Evolutionary conservation across 2,888 invertebrate genomes (phyloP).

Genomic region (Melolontha melolontha): DNA sequence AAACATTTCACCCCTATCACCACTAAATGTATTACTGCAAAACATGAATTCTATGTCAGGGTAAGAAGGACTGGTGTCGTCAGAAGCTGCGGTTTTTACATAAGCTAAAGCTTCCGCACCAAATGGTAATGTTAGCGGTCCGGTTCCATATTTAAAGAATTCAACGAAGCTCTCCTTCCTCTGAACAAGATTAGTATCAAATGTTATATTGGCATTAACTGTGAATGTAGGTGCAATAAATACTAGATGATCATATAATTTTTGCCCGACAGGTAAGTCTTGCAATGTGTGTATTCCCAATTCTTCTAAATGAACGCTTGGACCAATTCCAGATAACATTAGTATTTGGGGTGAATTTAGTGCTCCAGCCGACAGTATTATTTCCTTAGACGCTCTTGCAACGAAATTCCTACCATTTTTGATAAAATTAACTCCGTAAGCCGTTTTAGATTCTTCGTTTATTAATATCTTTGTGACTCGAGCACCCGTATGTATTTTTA

Average conservation of each 20-base stretch:
- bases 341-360: conserved; percentile 91
- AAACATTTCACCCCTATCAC: conserved; percentile 56
- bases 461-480: conserved; percentile 77
- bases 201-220: conserved; percentile 62
- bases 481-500: conserved; percentile 73
- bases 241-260: conserved; percentile 73
- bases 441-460: conserved; percentile 72
- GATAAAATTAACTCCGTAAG: conserved; percentile 77
- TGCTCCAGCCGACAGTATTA: conserved; percentile 87
- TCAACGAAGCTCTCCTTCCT: conserved; percentile 58
- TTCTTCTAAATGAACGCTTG: conserved; percentile 70
- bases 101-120: conserved; percentile 75
- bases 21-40: conserved; percentile 67
- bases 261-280: conserved; percentile 76
- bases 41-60: conserved; percentile 81
- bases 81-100: conserved; percentile 67
- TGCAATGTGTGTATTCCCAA: conserved; percentile 71
- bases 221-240: conserved; percentile 66
- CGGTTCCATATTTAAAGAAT: conserved; percentile 65
- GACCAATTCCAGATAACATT: conserved; percentile 86
- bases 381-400: conserved; percentile 78
- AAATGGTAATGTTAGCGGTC: conserved; percentile 70
- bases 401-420: not conserved
- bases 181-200: too few species aligned
- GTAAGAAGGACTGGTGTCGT: conserved; percentile 66